Conservation (phyloP, 2,797 vertebrate genomes). For the Aeoliscus strigatus region DNA sequence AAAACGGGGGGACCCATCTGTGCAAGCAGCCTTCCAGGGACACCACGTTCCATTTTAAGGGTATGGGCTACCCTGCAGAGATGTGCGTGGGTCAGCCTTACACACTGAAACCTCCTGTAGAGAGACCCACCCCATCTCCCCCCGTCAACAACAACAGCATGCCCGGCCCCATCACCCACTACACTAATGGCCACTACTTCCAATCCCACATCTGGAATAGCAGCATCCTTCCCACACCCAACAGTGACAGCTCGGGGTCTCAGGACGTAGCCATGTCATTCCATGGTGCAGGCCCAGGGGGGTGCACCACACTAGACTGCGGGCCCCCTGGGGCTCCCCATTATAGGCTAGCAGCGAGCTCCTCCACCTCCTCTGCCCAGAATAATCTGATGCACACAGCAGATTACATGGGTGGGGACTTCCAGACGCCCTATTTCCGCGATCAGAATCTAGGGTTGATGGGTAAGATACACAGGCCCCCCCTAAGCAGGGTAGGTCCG, state of each 20-base stretch:
- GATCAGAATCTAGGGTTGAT: slow-evolving; percentile 96
- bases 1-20: slow-evolving; percentile 80
- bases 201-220: slow-evolving; percentile 91
- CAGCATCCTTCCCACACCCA: slow-evolving; percentile 97
- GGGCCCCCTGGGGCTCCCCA: slow-evolving; percentile 82
- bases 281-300: slow-evolving; percentile 82
- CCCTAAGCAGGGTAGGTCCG: slow-evolving; percentile 84
- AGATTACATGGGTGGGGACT: slow-evolving; percentile 98
- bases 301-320: slow-evolving; percentile 82
- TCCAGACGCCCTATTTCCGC: slow-evolving; percentile 97
- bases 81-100: slow-evolving; percentile 94
- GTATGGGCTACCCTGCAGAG: slow-evolving; percentile 87
- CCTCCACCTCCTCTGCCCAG: slow-evolving; percentile 79
- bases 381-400: slow-evolving; percentile 93
- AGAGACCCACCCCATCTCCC: slow-evolving; percentile 92
- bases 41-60: slow-evolving; percentile 83
- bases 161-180: slow-evolving; percentile 83
- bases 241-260: slow-evolving; percentile 98
- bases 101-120: slow-evolving; percentile 87
- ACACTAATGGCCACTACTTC: slow-evolving; percentile 94
- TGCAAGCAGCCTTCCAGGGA: slow-evolving; percentile 84
- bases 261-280: slow-evolving; percentile 94
- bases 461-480: slow-evolving; percentile 93
- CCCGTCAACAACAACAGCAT: slow-evolving; percentile 84
- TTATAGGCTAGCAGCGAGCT: slow-evolving; percentile 85